phyloP scores from a whole-genome alignment of 2,888 invertebrate genomes.

The Emesis furor region DNA sequence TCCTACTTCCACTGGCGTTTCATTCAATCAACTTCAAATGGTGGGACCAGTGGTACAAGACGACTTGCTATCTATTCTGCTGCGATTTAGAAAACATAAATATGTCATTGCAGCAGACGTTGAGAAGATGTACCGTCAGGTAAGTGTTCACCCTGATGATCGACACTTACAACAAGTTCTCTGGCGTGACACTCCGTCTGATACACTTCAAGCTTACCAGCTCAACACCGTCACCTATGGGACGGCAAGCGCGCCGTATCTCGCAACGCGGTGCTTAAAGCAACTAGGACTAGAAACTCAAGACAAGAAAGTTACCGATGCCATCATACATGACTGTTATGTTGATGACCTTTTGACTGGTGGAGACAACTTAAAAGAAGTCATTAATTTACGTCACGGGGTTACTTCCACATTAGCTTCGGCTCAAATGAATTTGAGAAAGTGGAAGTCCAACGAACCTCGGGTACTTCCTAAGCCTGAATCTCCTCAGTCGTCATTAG shows the following conservation, averaged over 20 bases:
- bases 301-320: constrained; percentile 49
- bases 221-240: constrained; percentile 49
- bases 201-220: constrained; percentile 52
- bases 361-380: constrained; percentile 41
- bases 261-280: constrained; percentile 69
- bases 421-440: constrained; percentile 67
- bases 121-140: too few species aligned
- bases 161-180: too few species aligned
- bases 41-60: too few species aligned
- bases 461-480: constrained; percentile 31
- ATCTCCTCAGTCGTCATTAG: constrained; percentile 20
- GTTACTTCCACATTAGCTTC: constrained; percentile 59
- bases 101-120: too few species aligned
- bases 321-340: constrained; percentile 72
- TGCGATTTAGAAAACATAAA: too few species aligned
- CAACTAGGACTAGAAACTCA: constrained; percentile 61
- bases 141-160: too few species aligned
- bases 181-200: constrained; percentile 56
- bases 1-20: too few species aligned
- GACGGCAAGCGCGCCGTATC: constrained; percentile 71
- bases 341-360: constrained; percentile 66
- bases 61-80: too few species aligned
- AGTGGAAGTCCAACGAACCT: constrained; percentile 71
- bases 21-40: too few species aligned
- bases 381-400: constrained; percentile 31